Conservation (phyloP, 2,888 invertebrate genomes). For the Troglohyphantes excavatus region DNA sequence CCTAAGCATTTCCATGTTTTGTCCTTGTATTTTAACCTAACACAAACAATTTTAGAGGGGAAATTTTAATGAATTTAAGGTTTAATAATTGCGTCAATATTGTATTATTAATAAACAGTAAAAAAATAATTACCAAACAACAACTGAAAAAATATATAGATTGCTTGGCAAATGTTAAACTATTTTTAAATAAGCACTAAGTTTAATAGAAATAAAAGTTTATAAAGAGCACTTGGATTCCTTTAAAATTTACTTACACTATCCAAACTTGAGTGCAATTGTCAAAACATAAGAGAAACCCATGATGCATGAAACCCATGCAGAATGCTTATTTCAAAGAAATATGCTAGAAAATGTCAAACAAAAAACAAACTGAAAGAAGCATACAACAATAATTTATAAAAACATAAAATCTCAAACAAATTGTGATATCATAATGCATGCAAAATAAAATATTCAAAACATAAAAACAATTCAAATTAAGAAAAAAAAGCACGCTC, state of each 20-base stretch:
- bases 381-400: background rate
- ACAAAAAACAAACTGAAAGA: background rate
- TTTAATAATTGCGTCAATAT: too few relatives aligned
- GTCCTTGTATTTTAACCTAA: slow-evolving; percentile 89
- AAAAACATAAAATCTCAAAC: background rate
- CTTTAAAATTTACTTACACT: slow-evolving; percentile 28
- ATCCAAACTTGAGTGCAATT: background rate
- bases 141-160: too few relatives aligned
- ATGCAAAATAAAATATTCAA: background rate
- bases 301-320: background rate
- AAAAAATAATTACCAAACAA: too few relatives aligned
- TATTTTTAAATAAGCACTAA: too few relatives aligned
- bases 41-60: too few relatives aligned
- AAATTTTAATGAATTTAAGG: too few relatives aligned
- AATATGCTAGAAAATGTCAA: slow-evolving; percentile 20
- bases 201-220: too few relatives aligned
- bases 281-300: slow-evolving; percentile 46
- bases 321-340: slow-evolving; percentile 16
- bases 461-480: background rate
- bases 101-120: too few relatives aligned
- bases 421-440: background rate
- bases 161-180: too few relatives aligned
- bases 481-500: background rate
- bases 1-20: slow-evolving; percentile 93
- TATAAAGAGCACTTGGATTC: too few relatives aligned